Conservation (phyloP, 2,888 invertebrate species). For the Salticus scenicus region DNA sequence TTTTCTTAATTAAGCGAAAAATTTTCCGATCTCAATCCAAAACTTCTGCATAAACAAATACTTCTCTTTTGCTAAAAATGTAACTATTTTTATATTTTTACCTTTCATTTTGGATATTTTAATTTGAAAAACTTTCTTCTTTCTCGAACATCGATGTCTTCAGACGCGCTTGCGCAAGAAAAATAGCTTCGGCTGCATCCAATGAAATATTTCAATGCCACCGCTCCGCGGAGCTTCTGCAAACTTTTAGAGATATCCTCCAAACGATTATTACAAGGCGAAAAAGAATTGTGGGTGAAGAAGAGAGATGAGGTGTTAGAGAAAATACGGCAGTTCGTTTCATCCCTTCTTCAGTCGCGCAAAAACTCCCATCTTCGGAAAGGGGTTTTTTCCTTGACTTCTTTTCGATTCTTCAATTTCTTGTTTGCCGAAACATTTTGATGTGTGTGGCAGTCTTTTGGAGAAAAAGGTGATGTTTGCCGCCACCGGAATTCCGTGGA, state of each 20-base stretch:
- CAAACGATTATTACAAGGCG: slow-evolving; percentile 41
- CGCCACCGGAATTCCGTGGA: slow-evolving; percentile 44
- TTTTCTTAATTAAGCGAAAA: too few relatives aligned
- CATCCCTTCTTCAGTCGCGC: neutral
- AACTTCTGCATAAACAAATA: too few relatives aligned
- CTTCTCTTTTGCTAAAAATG: too few relatives aligned
- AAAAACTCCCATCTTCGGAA: neutral
- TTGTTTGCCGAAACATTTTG: slow-evolving; percentile 16
- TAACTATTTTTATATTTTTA: too few relatives aligned
- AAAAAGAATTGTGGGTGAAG: slow-evolving; percentile 9
- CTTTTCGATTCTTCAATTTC: neutral
- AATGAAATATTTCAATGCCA: slow-evolving; percentile 29
- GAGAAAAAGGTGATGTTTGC: slow-evolving; percentile 45
- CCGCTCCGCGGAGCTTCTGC: slow-evolving; percentile 37
- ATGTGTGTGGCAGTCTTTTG: slow-evolving; percentile 31
- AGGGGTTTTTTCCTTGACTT: neutral
- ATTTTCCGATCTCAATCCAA: too few relatives aligned
- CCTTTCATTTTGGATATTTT: neutral
- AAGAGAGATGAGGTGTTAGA: slow-evolving; percentile 48
- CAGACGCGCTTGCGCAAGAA: slow-evolving; percentile 35
- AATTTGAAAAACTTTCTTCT: slow-evolving; percentile 15
- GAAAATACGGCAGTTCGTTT: neutral
- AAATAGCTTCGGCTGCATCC: slow-evolving; percentile 1
- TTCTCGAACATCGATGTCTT: neutral
- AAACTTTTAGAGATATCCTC: slow-evolving; percentile 58